phyloP scores from a whole-genome alignment of 2,113 vertebrate genomes.

The Paedocypris sp. region DNA sequence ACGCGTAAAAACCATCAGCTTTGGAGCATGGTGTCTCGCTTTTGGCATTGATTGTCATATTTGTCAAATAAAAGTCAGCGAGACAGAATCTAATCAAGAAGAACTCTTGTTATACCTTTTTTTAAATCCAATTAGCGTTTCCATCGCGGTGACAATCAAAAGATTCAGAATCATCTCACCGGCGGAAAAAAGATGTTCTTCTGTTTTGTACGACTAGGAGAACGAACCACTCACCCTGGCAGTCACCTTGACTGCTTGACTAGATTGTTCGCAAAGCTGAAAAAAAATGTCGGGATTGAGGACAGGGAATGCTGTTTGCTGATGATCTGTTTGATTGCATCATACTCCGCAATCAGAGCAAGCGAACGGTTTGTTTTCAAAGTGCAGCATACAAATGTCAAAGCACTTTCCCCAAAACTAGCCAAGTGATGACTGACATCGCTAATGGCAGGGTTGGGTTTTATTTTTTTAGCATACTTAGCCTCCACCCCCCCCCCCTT shows the following conservation, averaged over 20 bases:
- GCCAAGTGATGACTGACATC: too few species aligned
- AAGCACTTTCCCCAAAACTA: not conserved
- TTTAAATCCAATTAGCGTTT: not conserved
- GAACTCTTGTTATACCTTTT: not conserved
- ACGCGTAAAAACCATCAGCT: not conserved
- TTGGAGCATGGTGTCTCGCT: not conserved
- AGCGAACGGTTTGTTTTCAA: conserved; percentile 8
- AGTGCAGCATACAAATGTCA: not conserved
- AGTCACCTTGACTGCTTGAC: conserved; percentile 14
- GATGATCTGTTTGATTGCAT: conserved; percentile 22
- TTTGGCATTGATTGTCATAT: not conserved
- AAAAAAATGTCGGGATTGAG: not conserved
- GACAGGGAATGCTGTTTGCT: not conserved
- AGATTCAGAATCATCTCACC: not conserved
- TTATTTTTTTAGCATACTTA: too few species aligned
- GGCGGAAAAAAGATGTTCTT: not conserved
- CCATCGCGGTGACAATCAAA: not conserved
- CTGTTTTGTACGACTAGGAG: not conserved
- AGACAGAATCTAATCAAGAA: not conserved
- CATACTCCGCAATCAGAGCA: not conserved
- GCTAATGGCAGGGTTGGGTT: too few species aligned
- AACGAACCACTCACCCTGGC: not conserved
- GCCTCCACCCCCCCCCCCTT: too few species aligned
- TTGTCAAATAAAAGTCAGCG: not conserved
- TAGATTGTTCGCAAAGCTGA: not conserved